phyloP scores from a whole-genome alignment of 2,888 invertebrate species.

The Cremastobaeus sp. region DNA sequence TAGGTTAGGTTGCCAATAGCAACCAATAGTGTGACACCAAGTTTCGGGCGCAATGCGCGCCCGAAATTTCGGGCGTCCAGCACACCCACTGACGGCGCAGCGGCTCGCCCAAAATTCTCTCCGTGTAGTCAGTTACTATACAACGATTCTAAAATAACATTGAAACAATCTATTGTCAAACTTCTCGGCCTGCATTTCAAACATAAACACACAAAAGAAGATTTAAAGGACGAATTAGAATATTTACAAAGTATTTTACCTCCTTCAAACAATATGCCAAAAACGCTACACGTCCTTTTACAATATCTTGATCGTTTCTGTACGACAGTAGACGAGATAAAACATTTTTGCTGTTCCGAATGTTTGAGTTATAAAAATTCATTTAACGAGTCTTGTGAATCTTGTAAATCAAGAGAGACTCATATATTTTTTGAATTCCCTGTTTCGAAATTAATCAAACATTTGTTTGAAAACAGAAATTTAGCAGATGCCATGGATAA shows the following conservation, averaged over 20 bases:
- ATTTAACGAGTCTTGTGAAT: neutral
- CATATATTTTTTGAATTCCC: constrained; percentile 14
- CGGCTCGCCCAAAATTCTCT: too few species aligned
- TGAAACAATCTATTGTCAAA: neutral
- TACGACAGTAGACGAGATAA: constrained; percentile 1
- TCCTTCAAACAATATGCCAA: neutral
- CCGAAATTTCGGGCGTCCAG: too few species aligned
- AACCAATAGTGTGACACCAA: too few species aligned
- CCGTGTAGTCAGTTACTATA: too few species aligned
- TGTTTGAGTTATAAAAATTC: constrained; percentile 1
- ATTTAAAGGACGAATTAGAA: constrained; percentile 3
- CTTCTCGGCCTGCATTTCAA: constrained; percentile 1
- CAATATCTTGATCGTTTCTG: neutral
- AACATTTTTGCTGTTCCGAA: constrained; percentile 6
- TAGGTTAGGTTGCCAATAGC: too few species aligned
- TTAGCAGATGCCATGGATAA: constrained; percentile 19
- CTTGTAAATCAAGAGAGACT: neutral
- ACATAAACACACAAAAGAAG: constrained; percentile 7
- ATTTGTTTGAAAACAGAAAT: constrained; percentile 21
- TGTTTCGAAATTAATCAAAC: constrained; percentile 14
- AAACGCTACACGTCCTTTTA: neutral
- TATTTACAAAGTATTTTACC: constrained; percentile 2
- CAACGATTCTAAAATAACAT: too few species aligned
- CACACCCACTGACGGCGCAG: too few species aligned
- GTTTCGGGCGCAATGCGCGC: too few species aligned